phyloP scores from a whole-genome alignment of 2,797 vertebrate genomes.

The Pipistrellus pipistrellus region DNA sequence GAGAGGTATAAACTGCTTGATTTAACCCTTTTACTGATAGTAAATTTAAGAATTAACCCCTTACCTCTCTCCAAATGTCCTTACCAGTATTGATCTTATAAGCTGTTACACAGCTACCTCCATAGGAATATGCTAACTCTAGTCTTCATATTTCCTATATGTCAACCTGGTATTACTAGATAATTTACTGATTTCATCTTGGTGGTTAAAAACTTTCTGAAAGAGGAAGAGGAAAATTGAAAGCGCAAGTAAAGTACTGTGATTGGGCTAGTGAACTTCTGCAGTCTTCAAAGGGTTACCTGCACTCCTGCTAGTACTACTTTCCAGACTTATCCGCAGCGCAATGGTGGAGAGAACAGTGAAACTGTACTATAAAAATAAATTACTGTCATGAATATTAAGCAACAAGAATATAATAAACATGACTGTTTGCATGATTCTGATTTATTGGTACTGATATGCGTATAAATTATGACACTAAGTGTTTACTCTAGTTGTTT shows the following conservation, averaged over 20 bases:
- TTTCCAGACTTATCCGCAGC: conserved; percentile 87
- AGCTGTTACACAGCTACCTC: background rate
- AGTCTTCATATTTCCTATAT: background rate
- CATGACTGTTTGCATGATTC: conserved; percentile 94
- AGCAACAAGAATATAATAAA: conserved; percentile 95
- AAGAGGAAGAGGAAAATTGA: conserved; percentile 18
- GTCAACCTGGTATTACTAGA: background rate
- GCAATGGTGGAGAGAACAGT: conserved; percentile 88
- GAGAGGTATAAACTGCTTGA: background rate
- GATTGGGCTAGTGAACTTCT: conserved; percentile 64
- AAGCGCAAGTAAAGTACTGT: background rate
- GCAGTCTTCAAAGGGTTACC: conserved; percentile 89
- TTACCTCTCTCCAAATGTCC: background rate
- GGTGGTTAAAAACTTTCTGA: conserved; percentile 21
- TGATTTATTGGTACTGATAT: conserved; percentile 97
- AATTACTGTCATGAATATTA: conserved; percentile 97
- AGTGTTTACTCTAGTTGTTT: conserved; percentile 88
- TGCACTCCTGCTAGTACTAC: conserved; percentile 86
- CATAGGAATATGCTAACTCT: background rate
- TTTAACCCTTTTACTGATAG: conserved; percentile 42
- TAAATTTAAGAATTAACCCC: conserved; percentile 53
- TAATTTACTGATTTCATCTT: conserved; percentile 42
- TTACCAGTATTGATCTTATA: background rate
- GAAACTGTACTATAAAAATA: conserved; percentile 92
- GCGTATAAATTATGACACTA: conserved; percentile 95